Conservation (phyloP, 2,797 vertebrate genomes). For the Polyboroides typus region DNA sequence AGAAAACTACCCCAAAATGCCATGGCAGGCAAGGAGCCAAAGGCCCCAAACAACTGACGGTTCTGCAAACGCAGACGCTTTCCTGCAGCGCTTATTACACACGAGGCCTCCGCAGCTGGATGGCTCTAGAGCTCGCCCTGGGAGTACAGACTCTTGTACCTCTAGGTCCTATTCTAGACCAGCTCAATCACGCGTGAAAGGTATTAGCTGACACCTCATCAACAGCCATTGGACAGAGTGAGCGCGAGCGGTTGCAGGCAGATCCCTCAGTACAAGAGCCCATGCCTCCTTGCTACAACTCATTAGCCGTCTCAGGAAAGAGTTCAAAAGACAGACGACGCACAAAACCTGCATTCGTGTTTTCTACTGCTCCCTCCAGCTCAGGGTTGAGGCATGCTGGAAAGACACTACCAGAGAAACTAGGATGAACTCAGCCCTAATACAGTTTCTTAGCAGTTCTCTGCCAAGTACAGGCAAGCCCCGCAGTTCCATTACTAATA, state of each 20-base stretch:
- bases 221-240: background rate
- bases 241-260: background rate
- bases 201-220: background rate
- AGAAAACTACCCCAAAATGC: conserved; percentile 1
- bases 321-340: background rate
- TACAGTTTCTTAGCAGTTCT: background rate
- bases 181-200: background rate
- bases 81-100: background rate
- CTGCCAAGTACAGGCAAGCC: conserved; percentile 39
- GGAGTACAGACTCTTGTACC: background rate
- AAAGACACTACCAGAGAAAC: background rate
- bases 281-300: background rate
- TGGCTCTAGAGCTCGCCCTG: background rate
- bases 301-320: background rate
- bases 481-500: conserved; percentile 19
- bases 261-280: background rate
- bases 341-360: background rate
- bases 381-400: background rate
- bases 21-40: background rate
- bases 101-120: background rate
- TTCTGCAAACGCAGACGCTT: background rate
- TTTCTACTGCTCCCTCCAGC: background rate
- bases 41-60: background rate
- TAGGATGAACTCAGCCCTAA: conserved; percentile 18
- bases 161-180: background rate